These are phyloP conservation scores for Solea senegalensis DNA, from an alignment of 2,113 vertebrate genomes.

Conservation along the genomic window DNA sequence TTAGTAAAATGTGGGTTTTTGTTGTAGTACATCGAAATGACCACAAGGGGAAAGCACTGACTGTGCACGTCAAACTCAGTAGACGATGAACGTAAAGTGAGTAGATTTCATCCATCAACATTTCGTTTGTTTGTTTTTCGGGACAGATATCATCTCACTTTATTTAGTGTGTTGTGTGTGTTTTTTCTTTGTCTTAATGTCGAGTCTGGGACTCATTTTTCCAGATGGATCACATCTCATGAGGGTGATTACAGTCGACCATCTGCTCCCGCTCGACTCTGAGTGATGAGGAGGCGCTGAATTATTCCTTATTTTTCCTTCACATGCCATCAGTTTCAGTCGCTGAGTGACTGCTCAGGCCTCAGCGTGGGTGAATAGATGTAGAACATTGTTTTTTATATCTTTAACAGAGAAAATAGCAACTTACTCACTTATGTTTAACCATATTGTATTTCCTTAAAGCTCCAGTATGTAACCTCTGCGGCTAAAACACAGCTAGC, in stretches of 20 bases:
- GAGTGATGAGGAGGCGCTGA: conserved; percentile 3
- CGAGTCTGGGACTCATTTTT: background rate
- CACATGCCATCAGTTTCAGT: background rate
- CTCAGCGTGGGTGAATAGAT: too few relatives aligned
- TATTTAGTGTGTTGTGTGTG: background rate
- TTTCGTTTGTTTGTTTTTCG: background rate
- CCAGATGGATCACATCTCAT: background rate
- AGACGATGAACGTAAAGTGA: too few relatives aligned
- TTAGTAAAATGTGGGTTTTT: too few relatives aligned
- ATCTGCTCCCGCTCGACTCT: background rate
- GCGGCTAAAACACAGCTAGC: too few relatives aligned
- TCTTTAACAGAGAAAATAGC: too few relatives aligned
- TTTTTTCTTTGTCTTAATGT: background rate
- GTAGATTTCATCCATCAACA: background rate
- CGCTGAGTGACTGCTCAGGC: background rate
- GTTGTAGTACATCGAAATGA: conserved; percentile 3
- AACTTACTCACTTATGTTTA: too few relatives aligned
- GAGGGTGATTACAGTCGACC: background rate
- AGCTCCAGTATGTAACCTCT: too few relatives aligned
- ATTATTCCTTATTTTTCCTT: background rate
- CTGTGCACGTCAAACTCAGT: background rate
- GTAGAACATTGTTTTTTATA: too few relatives aligned
- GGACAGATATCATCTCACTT: background rate
- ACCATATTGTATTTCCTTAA: too few relatives aligned
- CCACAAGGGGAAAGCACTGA: conserved; percentile 43